Percentiles rank a stretch among this genome's conserved stretches.
Conservation (phyloP, 2,888 invertebrate species). For the Eurytoma adleriae region DNA sequence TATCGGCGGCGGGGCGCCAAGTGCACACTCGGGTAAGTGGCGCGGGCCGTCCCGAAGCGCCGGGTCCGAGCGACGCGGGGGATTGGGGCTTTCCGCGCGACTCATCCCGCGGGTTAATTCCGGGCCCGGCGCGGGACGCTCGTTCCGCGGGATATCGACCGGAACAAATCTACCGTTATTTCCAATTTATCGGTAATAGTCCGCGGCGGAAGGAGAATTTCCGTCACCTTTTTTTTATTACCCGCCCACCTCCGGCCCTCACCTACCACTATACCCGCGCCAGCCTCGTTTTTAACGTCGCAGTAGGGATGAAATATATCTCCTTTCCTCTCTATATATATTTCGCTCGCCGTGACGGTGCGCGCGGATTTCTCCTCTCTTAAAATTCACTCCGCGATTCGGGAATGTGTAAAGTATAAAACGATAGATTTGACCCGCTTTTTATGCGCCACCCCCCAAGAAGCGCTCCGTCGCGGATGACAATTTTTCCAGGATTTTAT, state of each 20-base stretch:
- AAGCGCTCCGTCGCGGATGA: background rate
- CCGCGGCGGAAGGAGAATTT: constrained; percentile 25
- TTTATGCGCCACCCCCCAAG: background rate
- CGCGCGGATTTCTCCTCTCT: background rate
- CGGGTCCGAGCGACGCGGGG: constrained; percentile 3
- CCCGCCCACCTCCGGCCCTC: background rate
- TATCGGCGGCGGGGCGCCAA: too few relatives aligned
- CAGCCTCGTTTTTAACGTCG: constrained; percentile 19
- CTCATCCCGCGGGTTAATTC: constrained; percentile 34
- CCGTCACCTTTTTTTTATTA: background rate
- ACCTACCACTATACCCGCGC: background rate
- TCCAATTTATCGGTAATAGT: constrained; percentile 46
- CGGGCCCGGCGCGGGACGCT: background rate
- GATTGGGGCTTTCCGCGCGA: too few relatives aligned
- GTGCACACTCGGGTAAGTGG: too few relatives aligned
- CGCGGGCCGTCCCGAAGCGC: constrained; percentile 9
- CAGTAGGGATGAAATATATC: constrained; percentile 15
- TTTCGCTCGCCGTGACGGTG: background rate
- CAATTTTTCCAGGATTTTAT: constrained; percentile 1
- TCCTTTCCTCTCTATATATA: background rate
- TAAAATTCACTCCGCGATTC: constrained; percentile 9
- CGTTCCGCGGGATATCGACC: constrained; percentile 38
- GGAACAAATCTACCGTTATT: constrained; percentile 50
- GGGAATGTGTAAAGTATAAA: background rate
- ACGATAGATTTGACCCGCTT: constrained; percentile 8